phyloP scores from a whole-genome alignment of 1,140 invertebrate genomes.

The Hyles vespertilio region DNA sequence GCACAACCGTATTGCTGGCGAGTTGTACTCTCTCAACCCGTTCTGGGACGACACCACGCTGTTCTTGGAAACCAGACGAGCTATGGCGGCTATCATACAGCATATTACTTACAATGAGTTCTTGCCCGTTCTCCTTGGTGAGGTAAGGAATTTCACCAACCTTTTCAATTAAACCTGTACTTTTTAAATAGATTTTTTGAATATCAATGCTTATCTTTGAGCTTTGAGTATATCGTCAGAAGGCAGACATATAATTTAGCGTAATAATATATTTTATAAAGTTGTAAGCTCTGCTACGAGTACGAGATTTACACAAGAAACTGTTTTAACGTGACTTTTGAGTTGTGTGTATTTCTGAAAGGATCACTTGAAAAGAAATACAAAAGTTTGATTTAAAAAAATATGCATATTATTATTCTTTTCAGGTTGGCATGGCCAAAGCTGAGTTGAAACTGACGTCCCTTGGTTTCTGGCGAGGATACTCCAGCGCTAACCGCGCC shows the following conservation, averaged over 20 bases:
- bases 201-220: no score
- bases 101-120: conserved; percentile 92
- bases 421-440: conserved; percentile 79
- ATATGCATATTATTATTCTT: no score
- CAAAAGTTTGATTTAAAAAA: no score
- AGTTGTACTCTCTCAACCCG: conserved; percentile 83
- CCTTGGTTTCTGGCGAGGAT: conserved; percentile 84
- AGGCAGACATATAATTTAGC: no score
- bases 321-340: no score
- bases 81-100: conserved; percentile 88
- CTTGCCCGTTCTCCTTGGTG: conserved; percentile 86
- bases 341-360: no score
- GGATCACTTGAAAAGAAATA: no score
- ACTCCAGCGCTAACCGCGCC: conserved; percentile 87
- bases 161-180: conserved; percentile 9
- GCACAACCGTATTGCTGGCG: conserved; percentile 89
- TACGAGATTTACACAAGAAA: no score
- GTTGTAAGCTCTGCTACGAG: no score
- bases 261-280: no score
- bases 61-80: conserved; percentile 86
- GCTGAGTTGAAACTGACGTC: conserved; percentile 79
- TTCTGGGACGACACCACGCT: conserved; percentile 91
- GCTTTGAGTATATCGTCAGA: no score
- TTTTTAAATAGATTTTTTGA: no score
- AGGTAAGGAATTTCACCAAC: conserved; percentile 49